Evolutionary conservation across 1,140 invertebrate species (phyloP), one percentile per base, ranked within the genome.

Genomic region (Adoxophyes honmai): DNA sequence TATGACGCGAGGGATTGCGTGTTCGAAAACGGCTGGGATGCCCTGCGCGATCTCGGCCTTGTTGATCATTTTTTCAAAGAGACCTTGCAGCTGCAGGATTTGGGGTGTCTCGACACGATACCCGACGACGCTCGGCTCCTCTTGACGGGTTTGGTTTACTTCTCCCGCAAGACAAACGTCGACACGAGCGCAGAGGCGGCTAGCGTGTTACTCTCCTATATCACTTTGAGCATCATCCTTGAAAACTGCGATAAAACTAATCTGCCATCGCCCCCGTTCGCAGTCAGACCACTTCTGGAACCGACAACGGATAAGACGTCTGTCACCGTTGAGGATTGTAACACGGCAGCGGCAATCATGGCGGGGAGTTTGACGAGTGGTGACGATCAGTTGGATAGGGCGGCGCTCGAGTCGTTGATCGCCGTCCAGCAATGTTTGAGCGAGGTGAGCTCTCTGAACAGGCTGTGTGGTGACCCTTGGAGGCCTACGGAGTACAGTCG

Each of bases 1-100:
- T 48, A 48, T n/a, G 42, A 48, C 8, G 42, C n/a, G 18, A 18
- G 21, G 10, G 10, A 6, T 9, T 48, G 42, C 42, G 42, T 48
- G 42, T 48, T 48, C 28, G 42, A 48, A 18, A 48, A 48, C 18
- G 42, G 42, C 1, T 48, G 42, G 42, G 42, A 21, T 1, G 18
- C 15, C 16, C 1, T 48, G 11, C 18, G 42, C n/a, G 4, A 9
- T n/a, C n/a, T 48, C 4, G 42, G 42, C 16, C 16, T 48, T 1
- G n/a, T 48, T 0, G 16, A 28, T 16, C 42, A 48, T 11, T 48
- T 48, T 21, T n/a, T n/a, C 5, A 16, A 18, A 5, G 18, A 10
- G 21, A 21, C 18, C n/a, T 6, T 48, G n/a, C 42, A 11, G 7
- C 16, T 48, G 4, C 10, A 21, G 10, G 11, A 18, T 10, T n/a